Evolutionary conservation across 2,797 vertebrate genomes (phyloP).

Genomic region (Lepus townsendii): DNA sequence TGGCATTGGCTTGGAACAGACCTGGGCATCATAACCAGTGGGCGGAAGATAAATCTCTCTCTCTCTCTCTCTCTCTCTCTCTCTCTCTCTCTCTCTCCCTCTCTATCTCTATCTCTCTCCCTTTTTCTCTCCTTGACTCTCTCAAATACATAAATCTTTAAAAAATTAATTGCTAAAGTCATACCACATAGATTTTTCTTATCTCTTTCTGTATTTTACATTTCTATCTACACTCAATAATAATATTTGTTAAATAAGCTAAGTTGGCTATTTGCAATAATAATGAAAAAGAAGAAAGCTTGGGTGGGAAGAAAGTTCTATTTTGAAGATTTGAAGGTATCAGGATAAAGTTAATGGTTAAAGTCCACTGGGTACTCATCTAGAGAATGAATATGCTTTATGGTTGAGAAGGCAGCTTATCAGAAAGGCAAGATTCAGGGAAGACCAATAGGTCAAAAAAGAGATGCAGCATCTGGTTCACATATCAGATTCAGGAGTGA

Average conservation of each 20-base stretch:
- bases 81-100: too few species aligned
- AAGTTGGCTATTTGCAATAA: slow-evolving; percentile 9
- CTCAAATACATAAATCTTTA: too few species aligned
- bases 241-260: slow-evolving; percentile 49
- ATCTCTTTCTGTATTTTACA: slow-evolving; percentile 50
- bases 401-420: not conserved
- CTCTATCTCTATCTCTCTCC: too few species aligned
- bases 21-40: too few species aligned
- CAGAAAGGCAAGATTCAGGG: slow-evolving; percentile 11
- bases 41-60: not conserved
- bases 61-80: too few species aligned
- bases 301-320: slow-evolving; percentile 32
- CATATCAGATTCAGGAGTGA: slow-evolving; percentile 4
- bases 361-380: slow-evolving; percentile 9
- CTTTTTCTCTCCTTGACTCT: too few species aligned
- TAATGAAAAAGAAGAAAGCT: slow-evolving; percentile 9
- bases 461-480: not conserved
- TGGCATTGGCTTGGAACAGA: too few species aligned
- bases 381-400: slow-evolving; percentile 52
- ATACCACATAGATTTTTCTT: slow-evolving; percentile 45
- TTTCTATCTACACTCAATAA: not conserved
- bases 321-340: slow-evolving; percentile 40
- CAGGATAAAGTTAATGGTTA: slow-evolving; percentile 22
- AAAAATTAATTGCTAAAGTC: slow-evolving; percentile 28
- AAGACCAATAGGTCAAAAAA: not conserved